Percentiles rank a stretch among this genome's conserved stretches.
Conservation (phyloP, 2,797 vertebrate species). For the Sebastes matsubarae region DNA sequence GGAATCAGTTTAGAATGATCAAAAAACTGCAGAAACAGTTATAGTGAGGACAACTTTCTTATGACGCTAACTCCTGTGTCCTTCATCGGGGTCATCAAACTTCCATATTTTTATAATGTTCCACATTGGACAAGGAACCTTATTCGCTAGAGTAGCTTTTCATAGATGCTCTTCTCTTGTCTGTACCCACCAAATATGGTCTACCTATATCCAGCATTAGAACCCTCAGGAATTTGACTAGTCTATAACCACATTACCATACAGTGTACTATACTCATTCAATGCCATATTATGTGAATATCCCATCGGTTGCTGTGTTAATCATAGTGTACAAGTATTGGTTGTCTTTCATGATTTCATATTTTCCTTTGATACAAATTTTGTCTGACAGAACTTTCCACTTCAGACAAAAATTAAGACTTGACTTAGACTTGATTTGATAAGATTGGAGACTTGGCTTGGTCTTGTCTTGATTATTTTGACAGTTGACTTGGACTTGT, state of each 20-base stretch:
- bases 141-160: not conserved
- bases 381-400: not conserved
- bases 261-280: not conserved
- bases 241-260: not conserved
- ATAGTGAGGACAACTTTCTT: not conserved
- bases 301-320: not conserved
- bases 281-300: not conserved
- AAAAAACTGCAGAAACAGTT: not conserved
- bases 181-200: not conserved
- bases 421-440: too few species aligned
- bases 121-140: not conserved
- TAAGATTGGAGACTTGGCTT: not conserved
- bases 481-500: not conserved
- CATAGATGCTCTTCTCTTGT: not conserved
- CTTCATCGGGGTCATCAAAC: not conserved
- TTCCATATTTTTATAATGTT: not conserved
- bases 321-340: not conserved
- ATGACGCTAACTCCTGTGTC: not conserved
- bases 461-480: not conserved
- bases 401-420: not conserved
- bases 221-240: not conserved
- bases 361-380: not conserved
- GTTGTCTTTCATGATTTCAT: not conserved
- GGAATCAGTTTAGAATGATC: not conserved
- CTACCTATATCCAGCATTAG: not conserved